phyloP scores from a whole-genome alignment of 2,113 vertebrate species.

The Pipa parva region DNA sequence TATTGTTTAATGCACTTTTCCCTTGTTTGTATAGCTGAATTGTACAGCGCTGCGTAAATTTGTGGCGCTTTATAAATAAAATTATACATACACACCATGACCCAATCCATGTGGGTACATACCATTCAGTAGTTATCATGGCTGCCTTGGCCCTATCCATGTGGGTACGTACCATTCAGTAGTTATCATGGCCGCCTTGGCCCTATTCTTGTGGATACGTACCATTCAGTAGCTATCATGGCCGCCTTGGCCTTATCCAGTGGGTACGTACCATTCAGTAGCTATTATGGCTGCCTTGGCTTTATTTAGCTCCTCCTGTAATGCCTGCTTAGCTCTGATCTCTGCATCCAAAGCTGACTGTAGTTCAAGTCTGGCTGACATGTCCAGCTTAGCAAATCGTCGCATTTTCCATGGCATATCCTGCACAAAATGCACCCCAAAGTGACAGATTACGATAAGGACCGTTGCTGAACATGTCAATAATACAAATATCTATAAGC shows the following conservation, averaged over 20 bases:
- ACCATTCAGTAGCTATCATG: constrained; percentile 93
- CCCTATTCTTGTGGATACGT: constrained; percentile 85
- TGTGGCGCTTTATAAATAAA: too few species aligned
- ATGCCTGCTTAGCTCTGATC: constrained; percentile 93
- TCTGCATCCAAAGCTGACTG: constrained; percentile 95
- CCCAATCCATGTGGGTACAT: too few species aligned
- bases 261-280: constrained; percentile 91
- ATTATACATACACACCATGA: too few species aligned
- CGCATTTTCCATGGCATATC: constrained; percentile 99
- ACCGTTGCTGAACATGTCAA: too few species aligned
- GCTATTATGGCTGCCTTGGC: constrained; percentile 89
- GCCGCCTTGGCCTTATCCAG: constrained; percentile 92
- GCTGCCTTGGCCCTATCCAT: too few species aligned
- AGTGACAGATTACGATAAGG: too few species aligned
- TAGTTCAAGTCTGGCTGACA: constrained; percentile 93
- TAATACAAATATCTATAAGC: too few species aligned
- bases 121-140: too few species aligned
- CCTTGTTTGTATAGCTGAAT: too few species aligned
- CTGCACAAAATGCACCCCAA: too few species aligned
- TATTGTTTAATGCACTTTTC: too few species aligned
- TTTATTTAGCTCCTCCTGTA: constrained; percentile 94
- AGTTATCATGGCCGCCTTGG: constrained; percentile 87
- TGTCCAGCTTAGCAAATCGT: constrained; percentile 94
- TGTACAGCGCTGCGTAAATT: too few species aligned
- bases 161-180: constrained; percentile 96